Base-by-base conservation (phyloP, 2,113 vertebrate species). In the Poeciliopsis prolifica region DNA sequence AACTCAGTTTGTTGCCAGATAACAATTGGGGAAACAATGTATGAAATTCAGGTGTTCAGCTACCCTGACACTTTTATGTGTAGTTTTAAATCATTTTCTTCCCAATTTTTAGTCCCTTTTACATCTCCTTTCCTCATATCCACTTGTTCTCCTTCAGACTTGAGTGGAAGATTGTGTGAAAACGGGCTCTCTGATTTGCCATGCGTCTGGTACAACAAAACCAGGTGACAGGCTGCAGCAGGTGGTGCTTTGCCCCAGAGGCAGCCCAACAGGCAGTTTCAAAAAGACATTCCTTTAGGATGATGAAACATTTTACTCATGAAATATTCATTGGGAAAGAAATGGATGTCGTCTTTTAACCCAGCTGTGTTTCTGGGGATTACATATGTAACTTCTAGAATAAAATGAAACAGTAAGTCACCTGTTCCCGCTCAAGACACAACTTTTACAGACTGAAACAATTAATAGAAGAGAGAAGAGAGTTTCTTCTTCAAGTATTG, bases 141-240 rank as follows among this genome's bases (percentile, higher is more conserved):
- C 30, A 61, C 60, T 48, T 12, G 3, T 33, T 68, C 5, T 51
- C 68, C 74, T 87, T 37, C 35, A 14, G 76, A 65, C 69, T 0
- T 61, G 44, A 61, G 26, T 54, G 68, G n/a, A 75, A 82, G 31
- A 72, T 54, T 26, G 37, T 40, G 44, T 12, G 62, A 35, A 30
- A 63, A 62, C 66, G 11, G 24, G 22, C 51, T 24, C 61, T 22
- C 19, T 44, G 37, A 66, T 71, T 30, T 62, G 31, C 60, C 74
- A 51, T 65, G 72, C 51, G 68, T 73, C 60, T 67, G 1, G 1
- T 67, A 60, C 74, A 63, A 11, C 62, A 71, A 74, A 74, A 72
- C 79, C 51, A 90, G 73, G 87, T 86, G 86, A 87, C 10, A 1
- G 42, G 72, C 69, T 79, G 0, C 70, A 85, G 68, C 84, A 89